Evolutionary conservation across 2,888 invertebrate species (phyloP).

Genomic region (Phaonia tiefii): DNA sequence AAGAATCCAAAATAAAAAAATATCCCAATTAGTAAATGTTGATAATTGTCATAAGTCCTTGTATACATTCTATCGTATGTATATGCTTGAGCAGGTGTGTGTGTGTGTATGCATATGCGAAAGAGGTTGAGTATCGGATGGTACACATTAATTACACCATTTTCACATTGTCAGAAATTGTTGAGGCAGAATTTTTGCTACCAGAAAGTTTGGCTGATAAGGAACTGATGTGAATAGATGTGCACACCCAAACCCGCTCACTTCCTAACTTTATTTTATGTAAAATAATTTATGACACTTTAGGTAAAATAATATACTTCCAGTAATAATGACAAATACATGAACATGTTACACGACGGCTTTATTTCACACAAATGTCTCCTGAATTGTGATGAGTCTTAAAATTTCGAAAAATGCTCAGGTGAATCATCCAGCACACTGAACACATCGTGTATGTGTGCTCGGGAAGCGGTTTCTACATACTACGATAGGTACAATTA

Average conservation of each 20-base stretch:
- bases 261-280: background rate
- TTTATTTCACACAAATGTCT: constrained; percentile 24
- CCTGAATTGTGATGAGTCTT: constrained; percentile 1
- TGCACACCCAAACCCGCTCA: too few relatives aligned
- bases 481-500: background rate
- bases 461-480: too few relatives aligned
- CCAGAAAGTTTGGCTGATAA: constrained; percentile 4
- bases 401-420: background rate
- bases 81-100: background rate
- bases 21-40: constrained; percentile 25
- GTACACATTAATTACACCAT: constrained; percentile 24
- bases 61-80: background rate
- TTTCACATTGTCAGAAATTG: constrained; percentile 34
- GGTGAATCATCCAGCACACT: too few relatives aligned
- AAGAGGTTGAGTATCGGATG: background rate
- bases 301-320: constrained; percentile 43
- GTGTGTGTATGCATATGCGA: background rate
- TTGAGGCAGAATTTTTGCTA: constrained; percentile 22
- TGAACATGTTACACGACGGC: constrained; percentile 32
- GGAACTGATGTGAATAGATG: background rate
- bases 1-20: background rate
- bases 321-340: constrained; percentile 44
- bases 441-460: too few relatives aligned
- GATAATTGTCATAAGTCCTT: constrained; percentile 14
- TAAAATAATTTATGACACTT: constrained; percentile 47